Evolutionary conservation across 2,113 vertebrate species (phyloP).

Genomic region (Amblyopsis rosae): DNA sequence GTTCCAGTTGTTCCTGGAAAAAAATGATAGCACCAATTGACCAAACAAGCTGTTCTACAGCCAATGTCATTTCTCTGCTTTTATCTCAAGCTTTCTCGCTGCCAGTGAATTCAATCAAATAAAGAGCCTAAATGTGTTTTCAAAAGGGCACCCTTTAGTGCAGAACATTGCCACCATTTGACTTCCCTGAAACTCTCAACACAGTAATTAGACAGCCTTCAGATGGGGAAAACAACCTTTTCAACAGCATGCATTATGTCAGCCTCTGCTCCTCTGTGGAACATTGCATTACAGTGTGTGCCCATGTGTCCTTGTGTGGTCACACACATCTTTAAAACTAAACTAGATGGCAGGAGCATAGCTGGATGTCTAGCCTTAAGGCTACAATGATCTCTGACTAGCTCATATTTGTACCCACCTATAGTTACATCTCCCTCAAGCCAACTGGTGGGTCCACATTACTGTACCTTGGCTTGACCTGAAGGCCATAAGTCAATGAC

Average conservation of each 20-base stretch:
- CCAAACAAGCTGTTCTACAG: slow-evolving; percentile 9
- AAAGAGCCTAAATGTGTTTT: neutral
- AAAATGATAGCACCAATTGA: slow-evolving; percentile 5
- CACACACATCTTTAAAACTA: slow-evolving; percentile 13
- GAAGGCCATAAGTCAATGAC: slow-evolving; percentile 11
- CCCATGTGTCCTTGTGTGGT: slow-evolving; percentile 50
- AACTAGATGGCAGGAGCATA: slow-evolving; percentile 38
- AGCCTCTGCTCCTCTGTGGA: slow-evolving; percentile 15
- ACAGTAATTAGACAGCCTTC: slow-evolving; percentile 34
- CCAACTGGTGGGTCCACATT: slow-evolving; percentile 1
- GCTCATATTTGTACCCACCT: slow-evolving; percentile 37
- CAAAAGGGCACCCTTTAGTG: neutral
- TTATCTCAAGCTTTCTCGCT: neutral
- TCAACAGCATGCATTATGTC: slow-evolving; percentile 41
- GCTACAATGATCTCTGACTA: slow-evolving; percentile 13
- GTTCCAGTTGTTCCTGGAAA: neutral
- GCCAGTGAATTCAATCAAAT: neutral
- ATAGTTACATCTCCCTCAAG: slow-evolving; percentile 47
- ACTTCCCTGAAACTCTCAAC: slow-evolving; percentile 10
- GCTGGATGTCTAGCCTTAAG: slow-evolving; percentile 36
- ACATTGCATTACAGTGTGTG: neutral
- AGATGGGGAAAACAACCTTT: slow-evolving; percentile 35
- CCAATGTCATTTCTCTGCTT: slow-evolving; percentile 12
- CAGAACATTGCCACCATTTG: slow-evolving; percentile 8
- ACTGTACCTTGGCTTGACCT: slow-evolving; percentile 2